Evolutionary conservation across 1,140 invertebrate species (phyloP), one percentile per base, ranked within the genome.

Genomic region (Caenorhabditis remanei): DNA sequence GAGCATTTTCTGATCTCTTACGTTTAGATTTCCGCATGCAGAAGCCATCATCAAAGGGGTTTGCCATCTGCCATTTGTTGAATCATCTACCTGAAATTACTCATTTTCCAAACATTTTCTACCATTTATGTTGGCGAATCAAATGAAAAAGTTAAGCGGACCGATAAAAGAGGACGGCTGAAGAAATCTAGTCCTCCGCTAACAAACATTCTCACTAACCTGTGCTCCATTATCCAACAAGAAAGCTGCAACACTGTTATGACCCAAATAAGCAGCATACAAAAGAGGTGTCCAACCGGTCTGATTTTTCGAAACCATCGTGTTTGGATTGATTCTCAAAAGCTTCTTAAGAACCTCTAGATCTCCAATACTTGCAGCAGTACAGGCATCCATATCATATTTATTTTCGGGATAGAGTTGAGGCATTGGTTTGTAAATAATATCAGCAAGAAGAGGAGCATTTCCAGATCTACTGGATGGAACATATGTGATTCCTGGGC

Each of bases 211-310:
- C 11, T 63, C 32, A 56, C 32, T 13, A 0, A 93, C 91, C 86
- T 91, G 90, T 4, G 93, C 93, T 40, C 93, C 93, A 24, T 92
- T 91, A 63, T 93, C 92, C 55, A 94, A 87, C 50, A 94, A 87
- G 14, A 93, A 84, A 85, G 91, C 92, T 11, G 93, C 93, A 46
- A 94, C 92, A 67, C 92, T 92, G 40, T 93, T 92, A 90, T 94
- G 93, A 16, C 94, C 94, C 84, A 93, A 93, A 87, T 93, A 94
- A 85, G 93, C 92, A 1, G 94, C 94, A 91, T 94, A 94, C 94
- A 94, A 94, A 40, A 94, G 90, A 0, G 94, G 93, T 6, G 94
- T 94, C 94, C 94, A 94, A 6, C 93, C 93, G 43, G 92, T 91
- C 67, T 85, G 89, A 87, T 94, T 94, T 56, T 71, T 56, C 63